Base-by-base conservation (phyloP, 2,888 invertebrate species). In the Neoitamus cyanurus region DNA sequence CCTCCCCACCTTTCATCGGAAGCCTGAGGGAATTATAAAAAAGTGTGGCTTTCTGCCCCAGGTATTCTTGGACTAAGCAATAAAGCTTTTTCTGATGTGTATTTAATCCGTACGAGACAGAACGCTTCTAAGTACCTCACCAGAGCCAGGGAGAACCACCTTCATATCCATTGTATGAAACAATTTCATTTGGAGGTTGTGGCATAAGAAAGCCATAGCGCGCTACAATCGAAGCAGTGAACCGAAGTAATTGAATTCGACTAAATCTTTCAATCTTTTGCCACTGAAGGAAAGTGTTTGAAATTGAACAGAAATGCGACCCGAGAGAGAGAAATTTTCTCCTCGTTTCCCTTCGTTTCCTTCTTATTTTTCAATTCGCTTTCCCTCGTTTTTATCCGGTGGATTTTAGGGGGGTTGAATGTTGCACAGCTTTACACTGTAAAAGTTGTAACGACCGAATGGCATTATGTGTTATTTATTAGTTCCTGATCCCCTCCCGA, bases 251-350 rank as follows among this genome's bases (percentile, higher is more conserved):
- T 58, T 58, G 58, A 58, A 58, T 58, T 58, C 58, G 58, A 58
- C 58, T 58, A 58, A 58, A 58, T 58, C 58, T 58, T 58, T 58
- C 58, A 58, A 58, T 58, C 58, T 58, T 58, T 58, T 25, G 58
- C 58, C 58, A 58, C 58, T 58, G 58, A 58, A 58, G 25, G 58
- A 58, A 58, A 58, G 58, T 25, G 58, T 58, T 58, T 58, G 58
- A 25, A 58, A 58, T 58, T 20, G 58, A 58, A 58, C 58, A 58
- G 58, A 58, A 58, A 58, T 58, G 25, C 11, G 58, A 58, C 58
- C 25, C 58, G 58, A 25, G 20, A 58, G 58, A 25, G 25, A 58
- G 58, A 25, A 58, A 58, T 58, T 48, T 48, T 48, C 48, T 48
- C 48, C 48, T 48, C 48, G 48, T 48, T 48, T 48, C 48, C 48